Percentiles rank a stretch among this genome's conserved stretches.
These are phyloP conservation scores for Habropoda laboriosa DNA, from an alignment of 1,140 invertebrate species.

Conservation along the genomic window DNA sequence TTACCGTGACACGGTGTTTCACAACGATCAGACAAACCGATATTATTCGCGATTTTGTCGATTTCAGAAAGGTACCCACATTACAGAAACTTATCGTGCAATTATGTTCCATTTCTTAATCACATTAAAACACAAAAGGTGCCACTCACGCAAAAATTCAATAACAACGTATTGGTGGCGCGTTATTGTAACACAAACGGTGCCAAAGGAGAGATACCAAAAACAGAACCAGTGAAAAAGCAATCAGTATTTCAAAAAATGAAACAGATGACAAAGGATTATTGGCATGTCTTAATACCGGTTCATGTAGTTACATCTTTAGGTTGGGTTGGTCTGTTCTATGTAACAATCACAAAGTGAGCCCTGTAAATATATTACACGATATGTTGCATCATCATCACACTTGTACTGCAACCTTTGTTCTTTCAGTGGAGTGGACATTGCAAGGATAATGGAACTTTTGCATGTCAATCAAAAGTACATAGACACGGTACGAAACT, in stretches of 20 bases:
- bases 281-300: constrained; percentile 96
- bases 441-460: constrained; percentile 88
- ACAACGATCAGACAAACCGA: background rate
- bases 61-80: constrained; percentile 42
- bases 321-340: constrained; percentile 93
- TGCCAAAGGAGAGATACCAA: background rate
- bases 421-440: constrained; percentile 92
- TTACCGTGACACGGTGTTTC: background rate
- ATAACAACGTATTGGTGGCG: constrained; percentile 15
- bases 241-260: constrained; percentile 90
- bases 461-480: constrained; percentile 89
- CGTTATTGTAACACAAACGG: constrained; percentile 33
- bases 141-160: constrained; percentile 3
- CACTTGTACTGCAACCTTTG: constrained; percentile 24
- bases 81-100: constrained; percentile 20
- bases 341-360: constrained; percentile 93
- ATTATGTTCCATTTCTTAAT: constrained; percentile 43
- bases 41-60: background rate
- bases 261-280: constrained; percentile 95
- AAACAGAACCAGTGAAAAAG: constrained; percentile 74
- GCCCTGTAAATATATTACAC: background rate
- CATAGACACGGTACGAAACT: constrained; percentile 87
- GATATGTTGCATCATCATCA: too few species aligned
- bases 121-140: constrained; percentile 14
- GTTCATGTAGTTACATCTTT: constrained; percentile 94